Evolutionary conservation across 2,797 vertebrate species (phyloP).

Genomic region (Ctenosaura bakeri): DNA sequence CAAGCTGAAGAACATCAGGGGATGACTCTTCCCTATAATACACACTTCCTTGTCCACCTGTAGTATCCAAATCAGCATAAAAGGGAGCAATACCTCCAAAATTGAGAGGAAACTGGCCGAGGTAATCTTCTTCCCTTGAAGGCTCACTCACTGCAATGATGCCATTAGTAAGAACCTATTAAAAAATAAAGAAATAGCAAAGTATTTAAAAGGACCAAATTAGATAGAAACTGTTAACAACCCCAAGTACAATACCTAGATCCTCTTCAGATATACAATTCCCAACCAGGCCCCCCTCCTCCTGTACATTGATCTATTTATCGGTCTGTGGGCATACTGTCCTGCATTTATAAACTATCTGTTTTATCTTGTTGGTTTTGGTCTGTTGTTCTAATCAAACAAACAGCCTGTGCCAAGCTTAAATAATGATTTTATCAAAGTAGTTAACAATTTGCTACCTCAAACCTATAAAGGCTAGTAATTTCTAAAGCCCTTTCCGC

Average conservation of each 20-base stretch:
- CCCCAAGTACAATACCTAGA: too few species aligned
- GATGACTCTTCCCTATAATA: constrained; percentile 89
- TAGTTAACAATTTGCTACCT: background rate
- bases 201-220: background rate
- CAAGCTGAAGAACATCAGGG: constrained; percentile 75
- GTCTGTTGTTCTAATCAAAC: background rate
- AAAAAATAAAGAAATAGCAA: constrained; percentile 37
- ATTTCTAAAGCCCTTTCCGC: too few species aligned
- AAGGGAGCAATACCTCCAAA: constrained; percentile 89
- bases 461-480: background rate
- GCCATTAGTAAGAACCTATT: constrained; percentile 91
- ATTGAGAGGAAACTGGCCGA: constrained; percentile 84
- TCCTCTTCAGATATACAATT: background rate
- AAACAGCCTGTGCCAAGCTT: background rate
- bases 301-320: too few species aligned
- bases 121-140: constrained; percentile 80
- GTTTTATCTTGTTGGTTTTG: too few species aligned
- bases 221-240: background rate
- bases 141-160: constrained; percentile 87
- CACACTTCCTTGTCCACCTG: constrained; percentile 84
- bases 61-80: constrained; percentile 90
- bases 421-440: background rate
- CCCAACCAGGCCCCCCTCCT: background rate
- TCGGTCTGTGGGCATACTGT: too few species aligned
- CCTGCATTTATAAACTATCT: too few species aligned